Evolutionary conservation across 2,797 vertebrate genomes (phyloP), one percentile per base, ranked within the genome.

Genomic region (Gadopsis bispinosus): DNA sequence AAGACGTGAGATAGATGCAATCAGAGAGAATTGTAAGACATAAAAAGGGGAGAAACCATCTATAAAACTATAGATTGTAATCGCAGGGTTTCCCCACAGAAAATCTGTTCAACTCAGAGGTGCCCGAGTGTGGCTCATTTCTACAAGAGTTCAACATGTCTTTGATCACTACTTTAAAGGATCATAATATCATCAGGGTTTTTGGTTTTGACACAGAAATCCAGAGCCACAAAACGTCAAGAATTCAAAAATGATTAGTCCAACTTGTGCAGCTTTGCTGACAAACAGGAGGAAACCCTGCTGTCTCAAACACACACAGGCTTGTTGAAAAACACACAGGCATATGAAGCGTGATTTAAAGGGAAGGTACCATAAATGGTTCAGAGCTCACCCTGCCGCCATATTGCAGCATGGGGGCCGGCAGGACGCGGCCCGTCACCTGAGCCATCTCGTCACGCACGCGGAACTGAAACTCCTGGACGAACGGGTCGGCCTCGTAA

Each of bases 391-490:
- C 96, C 95, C 98, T 96, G 92, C 98, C 98, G 91, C 98, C 98
- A 9, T 99, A 99, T 85, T 99, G 98, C 92, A 99, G 93, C 97
- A 98, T 97, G 4, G 98, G 97, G 79, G 97, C 98, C 17, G 97
- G 98, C 88, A 99, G 97, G 75, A 99, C 97, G 0, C 97, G 97
- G 29, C 98, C 98, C 0, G 96, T 99, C 89, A 99, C 98, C 1
- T 99, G 97, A 26, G 97, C 98, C 98, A 99, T 99, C 92, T 99
- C 97, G 51, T 99, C 98, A 5, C 98, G 95, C 7, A 99, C 97
- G 5, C 97, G 96, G 94, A 99, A 99, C 83, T 99, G 97, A 86
- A 99, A 99, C 94, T 99, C 98, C 89, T 98, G 97, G 13, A 99
- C 98, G 41, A 98, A 99, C 0, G 97, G 98, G 89, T 99, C 97